A percentile compares a stretch with the other conserved stretches of the same genome.
These are phyloP conservation scores for Brachirus orientalis DNA, from an alignment of 2,113 vertebrate genomes.

Conservation along the genomic window DNA sequence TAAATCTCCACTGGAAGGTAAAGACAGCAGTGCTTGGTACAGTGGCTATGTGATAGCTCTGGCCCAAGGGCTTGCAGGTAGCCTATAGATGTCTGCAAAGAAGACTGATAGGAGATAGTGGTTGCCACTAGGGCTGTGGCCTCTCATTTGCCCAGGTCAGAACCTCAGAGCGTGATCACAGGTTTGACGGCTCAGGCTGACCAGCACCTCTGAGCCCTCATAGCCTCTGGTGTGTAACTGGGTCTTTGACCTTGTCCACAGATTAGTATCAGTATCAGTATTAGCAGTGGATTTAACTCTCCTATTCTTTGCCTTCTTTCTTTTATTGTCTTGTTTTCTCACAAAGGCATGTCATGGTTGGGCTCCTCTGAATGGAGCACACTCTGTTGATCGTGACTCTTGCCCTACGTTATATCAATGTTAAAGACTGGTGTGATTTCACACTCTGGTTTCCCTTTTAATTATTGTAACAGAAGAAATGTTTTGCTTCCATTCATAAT, in stretches of 20 bases:
- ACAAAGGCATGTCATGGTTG: constrained; percentile 41
- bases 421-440: not conserved
- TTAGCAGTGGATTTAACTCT: constrained; percentile 66
- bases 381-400: constrained; percentile 11
- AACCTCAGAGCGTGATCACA: constrained; percentile 74
- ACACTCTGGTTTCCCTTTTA: not conserved
- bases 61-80: constrained; percentile 62
- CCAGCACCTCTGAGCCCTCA: constrained; percentile 64
- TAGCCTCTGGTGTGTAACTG: constrained; percentile 75
- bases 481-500: not conserved
- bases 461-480: not conserved
- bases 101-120: constrained; percentile 74
- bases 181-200: constrained; percentile 65
- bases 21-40: constrained; percentile 72
- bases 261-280: constrained; percentile 84
- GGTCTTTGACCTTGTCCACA: constrained; percentile 83
- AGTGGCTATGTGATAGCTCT: constrained; percentile 78
- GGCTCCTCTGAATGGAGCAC: constrained; percentile 31
- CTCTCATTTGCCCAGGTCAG: constrained; percentile 79
- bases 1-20: constrained; percentile 80
- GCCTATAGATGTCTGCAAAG: constrained; percentile 72
- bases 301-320: constrained; percentile 43
- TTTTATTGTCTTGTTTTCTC: constrained; percentile 58
- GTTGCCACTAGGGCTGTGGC: constrained; percentile 67
- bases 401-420: not conserved